Percentiles rank a stretch among this genome's conserved stretches.
Evolutionary conservation across 2,113 vertebrate species (phyloP).

Genomic region (Rafetus swinhoei): DNA sequence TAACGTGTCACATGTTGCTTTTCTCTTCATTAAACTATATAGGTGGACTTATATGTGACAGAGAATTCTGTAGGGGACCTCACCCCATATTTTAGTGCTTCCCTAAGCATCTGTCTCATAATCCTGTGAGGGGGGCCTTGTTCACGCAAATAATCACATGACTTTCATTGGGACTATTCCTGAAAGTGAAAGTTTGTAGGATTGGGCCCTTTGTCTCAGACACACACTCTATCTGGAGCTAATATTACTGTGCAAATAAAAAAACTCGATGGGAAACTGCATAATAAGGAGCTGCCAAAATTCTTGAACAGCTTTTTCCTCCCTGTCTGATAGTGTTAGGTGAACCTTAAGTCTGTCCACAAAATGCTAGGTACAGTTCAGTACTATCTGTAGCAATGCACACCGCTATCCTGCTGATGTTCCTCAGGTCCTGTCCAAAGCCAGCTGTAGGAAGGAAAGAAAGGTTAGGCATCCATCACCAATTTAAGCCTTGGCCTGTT

Average conservation of each 20-base stretch:
- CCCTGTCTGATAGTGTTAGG: neutral
- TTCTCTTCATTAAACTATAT: neutral
- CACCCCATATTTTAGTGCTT: neutral
- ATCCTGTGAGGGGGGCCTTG: neutral
- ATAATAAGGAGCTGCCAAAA: neutral
- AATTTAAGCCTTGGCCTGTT: neutral
- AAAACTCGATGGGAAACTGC: neutral
- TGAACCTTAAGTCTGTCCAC: neutral
- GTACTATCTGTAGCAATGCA: neutral
- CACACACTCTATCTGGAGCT: neutral
- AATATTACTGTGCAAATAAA: neutral
- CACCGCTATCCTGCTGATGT: accelerated
- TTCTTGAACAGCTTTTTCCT: conserved; percentile 4
- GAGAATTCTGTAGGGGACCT: neutral
- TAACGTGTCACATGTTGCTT: neutral
- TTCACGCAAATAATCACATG: accelerated
- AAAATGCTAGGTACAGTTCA: neutral
- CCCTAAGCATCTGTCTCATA: neutral
- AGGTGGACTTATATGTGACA: neutral
- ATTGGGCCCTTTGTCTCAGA: neutral
- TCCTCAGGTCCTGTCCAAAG: neutral
- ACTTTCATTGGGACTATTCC: neutral
- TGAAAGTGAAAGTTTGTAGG: neutral
- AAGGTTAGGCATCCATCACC: neutral
- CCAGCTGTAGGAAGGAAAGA: neutral